Conservation (phyloP, 1,140 invertebrate genomes). For the Aphis gossypii region DNA sequence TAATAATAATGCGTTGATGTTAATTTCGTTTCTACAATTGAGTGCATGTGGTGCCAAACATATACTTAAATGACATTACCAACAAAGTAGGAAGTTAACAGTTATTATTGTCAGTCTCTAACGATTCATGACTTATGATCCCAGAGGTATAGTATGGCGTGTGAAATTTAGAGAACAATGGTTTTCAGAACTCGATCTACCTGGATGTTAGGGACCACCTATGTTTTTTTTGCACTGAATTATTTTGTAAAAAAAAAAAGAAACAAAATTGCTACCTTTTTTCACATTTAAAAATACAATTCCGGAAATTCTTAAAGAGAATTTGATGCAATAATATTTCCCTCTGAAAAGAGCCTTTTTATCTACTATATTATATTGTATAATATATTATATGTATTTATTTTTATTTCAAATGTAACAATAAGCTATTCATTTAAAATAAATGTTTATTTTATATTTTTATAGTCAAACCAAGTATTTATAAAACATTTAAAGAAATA, state of each 20-base stretch:
- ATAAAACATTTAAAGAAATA: background rate
- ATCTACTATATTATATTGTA: background rate
- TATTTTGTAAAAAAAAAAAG: constrained; percentile 28
- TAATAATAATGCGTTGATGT: background rate
- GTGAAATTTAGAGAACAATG: constrained; percentile 44
- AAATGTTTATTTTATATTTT: background rate
- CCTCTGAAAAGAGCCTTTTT: background rate
- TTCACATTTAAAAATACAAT: background rate
- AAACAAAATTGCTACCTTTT: constrained; percentile 7
- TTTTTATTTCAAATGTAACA: background rate
- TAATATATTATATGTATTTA: background rate
- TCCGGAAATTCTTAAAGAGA: background rate
- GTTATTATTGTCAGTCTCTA: constrained; percentile 46
- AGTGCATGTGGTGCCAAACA: constrained; percentile 20
- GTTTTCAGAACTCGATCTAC: constrained; percentile 14
- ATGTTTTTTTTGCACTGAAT: background rate
- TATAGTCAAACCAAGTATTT: background rate
- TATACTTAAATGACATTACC: constrained; percentile 44
- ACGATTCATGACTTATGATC: constrained; percentile 48
- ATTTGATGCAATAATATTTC: background rate
- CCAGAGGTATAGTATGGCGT: background rate
- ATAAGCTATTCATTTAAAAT: constrained; percentile 10
- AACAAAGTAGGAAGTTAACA: constrained; percentile 38
- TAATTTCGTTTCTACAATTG: constrained; percentile 11
- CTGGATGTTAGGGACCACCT: constrained; percentile 23